Conservation (phyloP, 2,797 vertebrate genomes). For the Sandelia bainsii region DNA sequence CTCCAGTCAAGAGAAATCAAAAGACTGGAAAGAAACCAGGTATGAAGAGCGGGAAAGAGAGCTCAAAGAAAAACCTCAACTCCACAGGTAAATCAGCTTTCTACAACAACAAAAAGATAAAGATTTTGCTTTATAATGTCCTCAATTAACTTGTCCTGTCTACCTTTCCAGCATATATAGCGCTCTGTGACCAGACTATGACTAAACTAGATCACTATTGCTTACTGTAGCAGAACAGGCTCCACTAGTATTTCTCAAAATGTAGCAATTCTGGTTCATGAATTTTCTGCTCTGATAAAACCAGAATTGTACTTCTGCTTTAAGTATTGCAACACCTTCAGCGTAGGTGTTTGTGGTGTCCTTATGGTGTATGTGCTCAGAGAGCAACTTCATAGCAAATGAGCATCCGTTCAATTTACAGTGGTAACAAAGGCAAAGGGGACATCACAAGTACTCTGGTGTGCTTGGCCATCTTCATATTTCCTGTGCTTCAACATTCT, state of each 20-base stretch:
- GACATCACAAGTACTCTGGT: not conserved
- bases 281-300: not conserved
- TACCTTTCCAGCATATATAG: not conserved
- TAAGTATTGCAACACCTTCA: constrained; percentile 22
- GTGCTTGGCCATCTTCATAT: not conserved
- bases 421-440: not conserved
- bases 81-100: constrained; percentile 53
- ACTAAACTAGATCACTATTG: not conserved
- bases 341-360: not conserved
- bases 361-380: accelerated
- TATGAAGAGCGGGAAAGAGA: constrained; percentile 82
- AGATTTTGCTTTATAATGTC: not conserved
- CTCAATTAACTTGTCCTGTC: not conserved
- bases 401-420: not conserved
- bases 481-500: not conserved
- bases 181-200: constrained; percentile 2
- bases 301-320: constrained; percentile 31
- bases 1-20: constrained; percentile 83
- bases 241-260: not conserved
- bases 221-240: constrained; percentile 1
- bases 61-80: constrained; percentile 69
- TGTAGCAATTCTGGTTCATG: constrained; percentile 14
- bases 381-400: not conserved
- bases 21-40: constrained; percentile 86
- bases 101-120: not conserved